A percentile compares a stretch with the other conserved stretches of the same genome.
Evolutionary conservation across 2,797 vertebrate species (phyloP).

Genomic region (Acipenser transmontanus): DNA sequence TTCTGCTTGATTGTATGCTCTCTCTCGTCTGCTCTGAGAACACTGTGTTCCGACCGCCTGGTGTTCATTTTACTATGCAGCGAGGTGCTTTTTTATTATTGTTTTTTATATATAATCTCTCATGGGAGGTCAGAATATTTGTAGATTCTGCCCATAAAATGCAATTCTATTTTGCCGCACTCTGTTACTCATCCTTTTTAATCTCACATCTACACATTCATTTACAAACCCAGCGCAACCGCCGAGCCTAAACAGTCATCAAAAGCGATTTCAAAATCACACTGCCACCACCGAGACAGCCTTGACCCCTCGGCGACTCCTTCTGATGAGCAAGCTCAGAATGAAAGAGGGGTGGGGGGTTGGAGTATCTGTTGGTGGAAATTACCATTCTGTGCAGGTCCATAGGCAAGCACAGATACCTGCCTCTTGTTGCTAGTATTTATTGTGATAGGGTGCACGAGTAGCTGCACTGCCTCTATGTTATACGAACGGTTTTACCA

Average conservation of each 20-base stretch:
- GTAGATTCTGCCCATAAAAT: slow-evolving; percentile 17
- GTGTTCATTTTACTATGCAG: no score
- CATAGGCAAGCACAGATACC: background rate
- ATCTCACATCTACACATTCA: slow-evolving; percentile 37
- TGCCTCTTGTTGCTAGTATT: background rate
- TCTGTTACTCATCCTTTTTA: slow-evolving; percentile 30
- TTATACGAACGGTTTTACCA: no score
- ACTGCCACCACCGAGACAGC: slow-evolving; percentile 12
- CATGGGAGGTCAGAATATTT: slow-evolving; percentile 19
- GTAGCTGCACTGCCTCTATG: background rate
- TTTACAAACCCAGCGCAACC: slow-evolving; percentile 18
- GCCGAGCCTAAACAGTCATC: slow-evolving; percentile 21
- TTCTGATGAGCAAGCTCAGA: slow-evolving; percentile 4
- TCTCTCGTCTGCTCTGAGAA: no score
- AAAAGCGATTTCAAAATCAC: slow-evolving; percentile 18
- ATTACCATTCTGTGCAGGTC: slow-evolving; percentile 1
- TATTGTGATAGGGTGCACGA: background rate
- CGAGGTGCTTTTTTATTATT: no score
- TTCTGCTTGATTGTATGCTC: no score
- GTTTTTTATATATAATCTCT: background rate
- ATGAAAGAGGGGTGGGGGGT: background rate
- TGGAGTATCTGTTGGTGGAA: background rate
- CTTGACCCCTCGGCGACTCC: slow-evolving; percentile 21
- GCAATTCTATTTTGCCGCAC: slow-evolving; percentile 17
- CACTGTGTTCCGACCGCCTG: no score